Evolutionary conservation across 2,888 invertebrate species (phyloP).

Genomic region (Pollenia labialis): DNA sequence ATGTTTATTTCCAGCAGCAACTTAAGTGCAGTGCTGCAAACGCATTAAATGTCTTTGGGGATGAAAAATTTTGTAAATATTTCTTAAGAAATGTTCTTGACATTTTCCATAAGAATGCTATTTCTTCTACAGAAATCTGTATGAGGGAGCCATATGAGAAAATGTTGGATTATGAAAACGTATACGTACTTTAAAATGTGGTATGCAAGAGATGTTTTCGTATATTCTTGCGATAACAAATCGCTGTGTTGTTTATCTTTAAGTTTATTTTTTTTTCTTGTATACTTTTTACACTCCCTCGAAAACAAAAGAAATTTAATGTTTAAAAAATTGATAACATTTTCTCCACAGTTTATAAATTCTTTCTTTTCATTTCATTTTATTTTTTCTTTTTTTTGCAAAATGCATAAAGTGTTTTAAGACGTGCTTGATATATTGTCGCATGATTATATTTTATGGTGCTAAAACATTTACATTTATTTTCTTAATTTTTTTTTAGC

Average conservation of each 20-base stretch:
- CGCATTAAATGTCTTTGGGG: conserved; percentile 34
- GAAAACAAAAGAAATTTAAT: conserved; percentile 48
- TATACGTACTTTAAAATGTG: conserved; percentile 17
- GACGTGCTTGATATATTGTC: conserved; percentile 70
- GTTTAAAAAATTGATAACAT: conserved; percentile 58
- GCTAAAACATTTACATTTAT: conserved; percentile 64
- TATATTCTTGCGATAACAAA: conserved; percentile 59
- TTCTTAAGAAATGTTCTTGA: conserved; percentile 56
- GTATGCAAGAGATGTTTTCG: conserved; percentile 35
- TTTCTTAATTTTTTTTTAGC: conserved; percentile 31
- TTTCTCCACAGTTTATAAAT: conserved; percentile 39
- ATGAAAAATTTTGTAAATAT: conserved; percentile 22
- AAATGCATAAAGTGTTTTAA: conserved; percentile 63
- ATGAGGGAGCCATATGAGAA: conserved; percentile 27
- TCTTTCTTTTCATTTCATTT: conserved; percentile 14
- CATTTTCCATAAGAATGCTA: conserved; percentile 49
- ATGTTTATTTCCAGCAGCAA: background rate
- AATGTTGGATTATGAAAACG: background rate
- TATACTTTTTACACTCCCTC: background rate
- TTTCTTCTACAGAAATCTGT: conserved; percentile 9
- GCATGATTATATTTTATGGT: conserved; percentile 64
- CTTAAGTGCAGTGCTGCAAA: background rate
- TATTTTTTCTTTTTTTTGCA: conserved; percentile 16
- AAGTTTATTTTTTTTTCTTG: background rate
- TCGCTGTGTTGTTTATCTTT: conserved; percentile 54